Percentiles rank a stretch among this genome's conserved stretches.
Evolutionary conservation across 2,797 vertebrate species (phyloP).

Genomic region (Muscicapa comitata): DNA sequence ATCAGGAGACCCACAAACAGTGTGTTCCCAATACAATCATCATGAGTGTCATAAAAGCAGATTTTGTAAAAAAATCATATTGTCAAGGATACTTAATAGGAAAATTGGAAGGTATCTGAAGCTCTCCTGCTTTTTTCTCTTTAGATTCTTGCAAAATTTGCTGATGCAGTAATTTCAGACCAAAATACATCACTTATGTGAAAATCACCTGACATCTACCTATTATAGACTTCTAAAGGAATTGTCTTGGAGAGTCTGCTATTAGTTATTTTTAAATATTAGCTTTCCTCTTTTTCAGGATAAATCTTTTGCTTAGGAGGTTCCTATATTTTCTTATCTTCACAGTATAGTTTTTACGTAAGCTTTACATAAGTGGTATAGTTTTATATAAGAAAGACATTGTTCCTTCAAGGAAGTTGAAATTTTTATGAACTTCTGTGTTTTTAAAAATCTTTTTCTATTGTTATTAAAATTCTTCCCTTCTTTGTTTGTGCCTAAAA

Average conservation of each 20-base stretch:
- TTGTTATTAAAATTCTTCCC: background rate
- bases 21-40: background rate
- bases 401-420: background rate
- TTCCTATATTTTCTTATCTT: background rate
- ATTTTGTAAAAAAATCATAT: background rate
- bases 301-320: background rate
- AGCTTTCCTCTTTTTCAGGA: background rate
- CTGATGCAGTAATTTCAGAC: background rate
- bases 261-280: background rate
- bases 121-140: background rate
- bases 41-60: background rate
- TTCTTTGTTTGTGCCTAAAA: background rate
- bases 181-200: background rate
- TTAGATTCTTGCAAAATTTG: background rate
- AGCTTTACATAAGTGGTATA: background rate
- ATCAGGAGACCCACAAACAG: accelerated
- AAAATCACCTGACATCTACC: background rate
- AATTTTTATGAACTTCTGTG: background rate
- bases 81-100: accelerated
- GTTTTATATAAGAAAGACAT: background rate
- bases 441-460: background rate
- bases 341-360: background rate
- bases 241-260: background rate
- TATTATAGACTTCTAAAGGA: background rate
- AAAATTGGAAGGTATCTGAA: background rate